Evolutionary conservation across 1,140 invertebrate species (phyloP).

Genomic region (Drosophila aff.): DNA sequence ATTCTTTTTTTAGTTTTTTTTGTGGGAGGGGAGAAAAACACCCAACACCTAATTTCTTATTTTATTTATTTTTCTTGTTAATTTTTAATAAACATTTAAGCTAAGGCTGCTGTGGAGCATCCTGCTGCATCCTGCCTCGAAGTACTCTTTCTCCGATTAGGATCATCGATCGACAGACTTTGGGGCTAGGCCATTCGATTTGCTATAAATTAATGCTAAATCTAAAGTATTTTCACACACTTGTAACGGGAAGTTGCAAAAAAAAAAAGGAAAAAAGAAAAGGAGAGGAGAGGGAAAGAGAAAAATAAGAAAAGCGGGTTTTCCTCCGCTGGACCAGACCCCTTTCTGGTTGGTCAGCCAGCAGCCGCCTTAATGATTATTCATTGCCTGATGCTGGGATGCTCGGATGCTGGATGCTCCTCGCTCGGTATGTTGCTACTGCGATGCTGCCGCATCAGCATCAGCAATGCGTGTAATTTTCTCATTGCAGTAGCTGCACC

Average conservation of each 20-base stretch:
- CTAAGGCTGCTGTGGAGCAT: not conserved
- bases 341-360: constrained; percentile 43
- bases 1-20: constrained; percentile 63
- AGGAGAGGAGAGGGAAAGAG: constrained; percentile 1
- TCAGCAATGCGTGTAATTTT: constrained; percentile 79
- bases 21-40: constrained; percentile 7
- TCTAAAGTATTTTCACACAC: constrained; percentile 83
- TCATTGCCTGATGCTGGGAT: constrained; percentile 64
- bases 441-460: constrained; percentile 16
- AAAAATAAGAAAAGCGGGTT: constrained; percentile 60
- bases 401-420: constrained; percentile 52
- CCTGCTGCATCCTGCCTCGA: not conserved
- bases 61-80: not conserved
- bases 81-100: not conserved
- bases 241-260: constrained; percentile 74
- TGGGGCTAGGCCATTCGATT: constrained; percentile 48
- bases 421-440: constrained; percentile 47
- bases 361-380: constrained; percentile 75
- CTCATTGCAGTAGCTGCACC: constrained; percentile 64
- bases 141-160: constrained; percentile 53
- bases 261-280: constrained; percentile 12
- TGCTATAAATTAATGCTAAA: constrained; percentile 80
- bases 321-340: constrained; percentile 21
- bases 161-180: constrained; percentile 60
- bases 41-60: constrained; percentile 67